Evolutionary conservation across 2,888 invertebrate genomes (phyloP), one percentile per base, ranked within the genome.

Genomic region (Coremacera marginata): DNA sequence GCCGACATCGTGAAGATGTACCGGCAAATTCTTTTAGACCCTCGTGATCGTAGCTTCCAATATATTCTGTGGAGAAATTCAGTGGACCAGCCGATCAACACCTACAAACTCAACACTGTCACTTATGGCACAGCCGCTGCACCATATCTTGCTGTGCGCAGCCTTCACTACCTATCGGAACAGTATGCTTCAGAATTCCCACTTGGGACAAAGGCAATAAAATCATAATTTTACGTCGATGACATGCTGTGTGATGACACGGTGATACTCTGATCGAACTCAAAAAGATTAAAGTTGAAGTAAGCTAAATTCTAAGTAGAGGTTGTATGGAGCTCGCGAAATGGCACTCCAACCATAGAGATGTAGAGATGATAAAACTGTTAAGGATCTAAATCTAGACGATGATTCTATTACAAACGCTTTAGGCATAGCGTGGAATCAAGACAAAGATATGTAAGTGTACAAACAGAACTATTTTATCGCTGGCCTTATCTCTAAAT

Each of bases 221-320:
- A 63, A 37, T 27, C 31, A 16, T 37, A 70, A 0, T 68, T 76
- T 27, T 76, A 76, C 37, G 77, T 80, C 11, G 80, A 77, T 19
- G 78, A 77, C 57, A 62, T 80, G 60, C 63, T 79, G 71, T 76
- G 74, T 3, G 80, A 78, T 25, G 25, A 80, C 3, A 68, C 22
- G 73, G 73, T 31, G 3, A 31, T 3, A 68, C 22, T 70, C 70
- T 31, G 3, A 31, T 3, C 5, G 31, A 31, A 31, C 5, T 31
- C 3, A 31, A 31, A 31, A 3, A 31, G 5, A 31, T 31, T 4
- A 31, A 31, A 31, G 3, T 31, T 31, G 31, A 31, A 31, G 31
- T 31, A 4, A 5, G 3, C 5, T 3, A 31, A 31, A 31, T 31
- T 31, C 31, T 31, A 3, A 31, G 5, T 4, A 3, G 5, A 31